A percentile compares a stretch with the other conserved stretches of the same genome.
Evolutionary conservation across 2,888 invertebrate genomes (phyloP).

Genomic region (Eupithecia exiguata): DNA sequence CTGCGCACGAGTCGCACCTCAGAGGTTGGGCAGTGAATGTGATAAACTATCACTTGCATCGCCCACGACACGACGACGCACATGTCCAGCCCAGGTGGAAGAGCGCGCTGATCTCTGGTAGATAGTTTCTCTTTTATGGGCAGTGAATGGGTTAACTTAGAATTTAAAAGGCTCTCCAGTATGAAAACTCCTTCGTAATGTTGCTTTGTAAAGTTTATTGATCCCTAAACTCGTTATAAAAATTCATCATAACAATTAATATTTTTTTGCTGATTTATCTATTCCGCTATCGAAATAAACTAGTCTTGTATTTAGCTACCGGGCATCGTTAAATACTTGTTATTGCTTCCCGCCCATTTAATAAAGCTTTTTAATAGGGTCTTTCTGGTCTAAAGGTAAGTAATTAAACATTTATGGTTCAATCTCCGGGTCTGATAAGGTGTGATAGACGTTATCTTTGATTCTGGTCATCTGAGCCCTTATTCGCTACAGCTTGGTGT

Average conservation of each 20-base stretch:
- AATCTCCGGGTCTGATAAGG: background rate
- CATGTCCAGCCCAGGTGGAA: too few species aligned
- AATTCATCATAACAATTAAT: constrained; percentile 6
- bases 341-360: constrained; percentile 42
- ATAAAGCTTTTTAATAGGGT: constrained; percentile 27
- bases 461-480: background rate
- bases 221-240: background rate
- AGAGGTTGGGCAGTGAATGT: too few species aligned
- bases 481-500: background rate
- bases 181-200: background rate
- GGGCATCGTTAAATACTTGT: constrained; percentile 40
- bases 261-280: constrained; percentile 2
- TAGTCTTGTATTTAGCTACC: constrained; percentile 38
- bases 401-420: constrained; percentile 28
- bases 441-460: background rate
- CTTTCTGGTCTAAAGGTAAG: constrained; percentile 4
- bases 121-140: too few species aligned
- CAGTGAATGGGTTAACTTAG: background rate
- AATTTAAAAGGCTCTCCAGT: background rate
- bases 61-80: too few species aligned
- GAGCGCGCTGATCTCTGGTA: too few species aligned
- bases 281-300: constrained; percentile 23
- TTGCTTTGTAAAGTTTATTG: constrained; percentile 11
- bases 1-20: too few species aligned
- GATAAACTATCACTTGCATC: too few species aligned